phyloP scores from a whole-genome alignment of 1,140 invertebrate genomes.

The Hyposmocoma kahamanoa region DNA sequence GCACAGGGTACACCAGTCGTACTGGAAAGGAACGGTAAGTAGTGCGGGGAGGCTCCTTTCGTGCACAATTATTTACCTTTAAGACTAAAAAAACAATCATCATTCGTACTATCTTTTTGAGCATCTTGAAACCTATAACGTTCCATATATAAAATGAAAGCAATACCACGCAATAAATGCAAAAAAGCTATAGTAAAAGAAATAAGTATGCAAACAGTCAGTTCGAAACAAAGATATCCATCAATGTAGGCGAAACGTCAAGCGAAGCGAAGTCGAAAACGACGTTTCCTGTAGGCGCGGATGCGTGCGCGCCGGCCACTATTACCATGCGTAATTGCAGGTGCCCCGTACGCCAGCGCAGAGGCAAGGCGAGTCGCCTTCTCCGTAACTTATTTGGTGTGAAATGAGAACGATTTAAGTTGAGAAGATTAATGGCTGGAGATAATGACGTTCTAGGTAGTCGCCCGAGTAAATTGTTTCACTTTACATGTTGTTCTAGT shows the following conservation, averaged over 20 bases:
- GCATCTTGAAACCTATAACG: too few relatives aligned
- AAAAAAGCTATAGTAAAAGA: too few relatives aligned
- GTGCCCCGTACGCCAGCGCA: slow-evolving; percentile 25
- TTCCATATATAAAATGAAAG: too few relatives aligned
- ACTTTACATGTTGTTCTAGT: not conserved
- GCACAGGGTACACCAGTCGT: too few relatives aligned
- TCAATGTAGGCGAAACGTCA: not conserved
- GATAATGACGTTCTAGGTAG: slow-evolving; percentile 52
- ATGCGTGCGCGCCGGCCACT: slow-evolving; percentile 17
- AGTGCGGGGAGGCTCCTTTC: too few relatives aligned
- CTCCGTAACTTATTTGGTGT: slow-evolving; percentile 60
- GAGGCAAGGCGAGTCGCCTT: slow-evolving; percentile 24
- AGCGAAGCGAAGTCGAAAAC: not conserved
- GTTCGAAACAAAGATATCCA: too few relatives aligned
- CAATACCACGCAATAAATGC: too few relatives aligned
- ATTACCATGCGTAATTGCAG: slow-evolving; percentile 49
- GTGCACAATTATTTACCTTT: too few relatives aligned
- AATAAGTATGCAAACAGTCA: too few relatives aligned
- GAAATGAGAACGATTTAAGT: slow-evolving; percentile 61
- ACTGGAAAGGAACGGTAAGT: too few relatives aligned
- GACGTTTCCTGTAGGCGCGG: slow-evolving; percentile 7
- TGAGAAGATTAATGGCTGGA: slow-evolving; percentile 46
- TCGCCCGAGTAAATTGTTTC: not conserved
- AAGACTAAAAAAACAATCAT: too few relatives aligned
- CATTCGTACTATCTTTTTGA: too few relatives aligned